Evolutionary conservation across 2,797 vertebrate genomes (phyloP), one percentile per base, ranked within the genome.

Genomic region (Muscicapa striata): DNA sequence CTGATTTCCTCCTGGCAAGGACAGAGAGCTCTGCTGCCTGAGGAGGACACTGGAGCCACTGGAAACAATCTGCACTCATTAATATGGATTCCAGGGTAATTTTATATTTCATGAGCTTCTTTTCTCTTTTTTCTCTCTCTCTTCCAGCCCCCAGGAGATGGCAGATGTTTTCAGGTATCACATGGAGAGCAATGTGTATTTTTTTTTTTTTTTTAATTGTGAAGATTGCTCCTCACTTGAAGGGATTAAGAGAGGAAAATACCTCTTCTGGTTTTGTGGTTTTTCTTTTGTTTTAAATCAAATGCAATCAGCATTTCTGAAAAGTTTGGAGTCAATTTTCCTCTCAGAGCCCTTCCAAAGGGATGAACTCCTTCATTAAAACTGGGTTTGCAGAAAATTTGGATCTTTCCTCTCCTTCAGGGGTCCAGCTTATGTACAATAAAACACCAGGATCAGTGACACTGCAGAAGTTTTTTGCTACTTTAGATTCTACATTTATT

Each of bases 21-120:
- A 27, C 15, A 13, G 18, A 5, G 21, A 59, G 15, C 52, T 26
- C 24, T 5, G 4, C 43, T 84, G 87, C 74, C 64, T 48, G 81
- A 70, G 41, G 52, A 58, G 89, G 48, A 40, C 80, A 40, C 88
- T 13, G 18, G n/a, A 89, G 80, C 67, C 93, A 54, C 67, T 74
- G 89, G 64, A 90, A 79, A 38, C 52, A 26, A 54, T 11, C 86
- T 80, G 61, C 15, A 51, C 22, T 49, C 91, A 63, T 88, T 83
- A 46, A 82, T 81, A 66, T 59, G 89, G 77, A 93, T 88, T 95
- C 90, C 69, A 75, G 64, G 66, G 40, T 38, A 21, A 96, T 96
- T 96, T 91, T 81, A 74, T 96, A 92, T 96, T 96, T 94, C 90
- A 93, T 83, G 84, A 95, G 68, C 75, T 95, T 58, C 88, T 93